These are phyloP conservation scores for Bellardia bayeri DNA, from an alignment of 2,888 invertebrate genomes.

Conservation along the genomic window DNA sequence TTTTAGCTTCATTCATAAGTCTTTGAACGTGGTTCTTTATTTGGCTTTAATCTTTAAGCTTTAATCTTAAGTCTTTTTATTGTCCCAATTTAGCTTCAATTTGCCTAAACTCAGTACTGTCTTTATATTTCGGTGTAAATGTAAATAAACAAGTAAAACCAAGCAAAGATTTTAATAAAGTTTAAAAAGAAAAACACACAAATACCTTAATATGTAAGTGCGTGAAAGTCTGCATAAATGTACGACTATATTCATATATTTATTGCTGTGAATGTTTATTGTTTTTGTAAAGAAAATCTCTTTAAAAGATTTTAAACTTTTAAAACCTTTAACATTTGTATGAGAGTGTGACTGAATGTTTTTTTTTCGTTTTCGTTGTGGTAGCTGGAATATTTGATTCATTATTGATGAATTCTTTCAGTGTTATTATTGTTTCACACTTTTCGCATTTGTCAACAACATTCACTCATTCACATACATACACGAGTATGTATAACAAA, in stretches of 20 bases:
- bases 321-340: neutral
- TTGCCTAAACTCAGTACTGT: too few relatives aligned
- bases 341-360: neutral
- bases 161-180: neutral
- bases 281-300: neutral
- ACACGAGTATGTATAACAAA: constrained; percentile 5
- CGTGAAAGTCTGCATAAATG: neutral
- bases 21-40: too few relatives aligned
- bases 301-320: constrained; percentile 2
- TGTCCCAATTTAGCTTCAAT: too few relatives aligned
- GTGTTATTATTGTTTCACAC: constrained; percentile 17
- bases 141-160: constrained; percentile 1
- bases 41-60: too few relatives aligned
- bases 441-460: neutral
- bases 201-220: neutral
- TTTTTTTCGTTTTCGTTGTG: neutral
- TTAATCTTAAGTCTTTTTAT: too few relatives aligned
- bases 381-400: neutral
- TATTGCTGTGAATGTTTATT: neutral
- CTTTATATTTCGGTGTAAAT: neutral
- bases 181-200: neutral
- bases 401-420: neutral
- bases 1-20: too few relatives aligned
- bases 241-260: neutral
- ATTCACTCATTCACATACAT: constrained; percentile 3